Conservation (phyloP, 64 coral and sea anemone species). For the Astreopora myriophthalma region DNA sequence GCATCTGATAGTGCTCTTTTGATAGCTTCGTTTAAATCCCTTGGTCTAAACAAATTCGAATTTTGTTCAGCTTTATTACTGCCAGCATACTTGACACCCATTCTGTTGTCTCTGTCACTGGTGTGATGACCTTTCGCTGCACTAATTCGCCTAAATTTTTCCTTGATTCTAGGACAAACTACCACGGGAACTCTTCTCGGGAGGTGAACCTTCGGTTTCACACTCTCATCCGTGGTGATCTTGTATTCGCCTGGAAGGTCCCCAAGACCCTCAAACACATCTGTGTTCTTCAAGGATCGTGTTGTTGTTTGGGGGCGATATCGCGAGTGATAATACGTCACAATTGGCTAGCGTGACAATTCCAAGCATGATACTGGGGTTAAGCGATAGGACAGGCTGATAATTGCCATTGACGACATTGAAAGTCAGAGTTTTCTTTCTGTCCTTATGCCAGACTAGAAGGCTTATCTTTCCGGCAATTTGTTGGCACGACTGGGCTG, state of each 20-base stretch:
- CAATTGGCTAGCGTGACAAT: neutral
- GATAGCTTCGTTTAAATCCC: conserved; percentile 40
- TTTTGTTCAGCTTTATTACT: conserved; percentile 25
- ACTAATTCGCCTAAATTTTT: conserved; percentile 48
- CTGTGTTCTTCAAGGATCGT: conserved; percentile 8
- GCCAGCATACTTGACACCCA: conserved; percentile 61
- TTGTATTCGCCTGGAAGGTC: conserved; percentile 22
- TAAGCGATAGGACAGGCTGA: neutral
- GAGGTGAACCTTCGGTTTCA: conserved; percentile 39
- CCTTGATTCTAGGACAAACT: neutral
- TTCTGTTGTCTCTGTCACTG: conserved; percentile 5
- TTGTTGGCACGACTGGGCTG: neutral
- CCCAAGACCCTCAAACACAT: conserved; percentile 24
- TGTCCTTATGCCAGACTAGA: neutral
- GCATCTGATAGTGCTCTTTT: conserved; percentile 42
- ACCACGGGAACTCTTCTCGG: conserved; percentile 23
- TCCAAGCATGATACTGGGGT: neutral
- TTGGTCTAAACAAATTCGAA: conserved; percentile 47
- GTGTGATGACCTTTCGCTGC: neutral
- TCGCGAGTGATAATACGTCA: neutral
- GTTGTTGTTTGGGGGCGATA: neutral
- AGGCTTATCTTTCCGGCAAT: neutral
- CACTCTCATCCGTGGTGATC: conserved; percentile 1
- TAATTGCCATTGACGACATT: neutral
- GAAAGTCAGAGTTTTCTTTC: neutral